Evolutionary conservation across 2,888 invertebrate genomes (phyloP), one percentile per base, ranked within the genome.

Genomic region (Epirrhoe tristata): DNA sequence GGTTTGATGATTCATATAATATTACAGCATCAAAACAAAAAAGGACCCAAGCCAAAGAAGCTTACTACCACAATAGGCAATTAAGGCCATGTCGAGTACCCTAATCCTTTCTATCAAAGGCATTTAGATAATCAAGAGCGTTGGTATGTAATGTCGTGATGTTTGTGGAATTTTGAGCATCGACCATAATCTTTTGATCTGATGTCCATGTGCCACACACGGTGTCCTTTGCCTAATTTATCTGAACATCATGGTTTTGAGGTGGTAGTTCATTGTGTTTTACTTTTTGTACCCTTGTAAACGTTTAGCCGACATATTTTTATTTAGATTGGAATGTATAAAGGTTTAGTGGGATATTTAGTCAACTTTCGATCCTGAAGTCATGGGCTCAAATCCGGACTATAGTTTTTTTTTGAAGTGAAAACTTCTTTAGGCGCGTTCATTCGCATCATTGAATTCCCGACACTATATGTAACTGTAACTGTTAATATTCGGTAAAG

Each of bases 181-280:
- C 36, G 64, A 46, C 79, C 80, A 83, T 92, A 90, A 92, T 92
- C 92, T 86, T 87, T 82, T 77, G 83, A 91, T 91, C 93, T 86
- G 84, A 81, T 83, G 83, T 81, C 86, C 86, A 81, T 87, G 85
- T 86, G 60, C 91, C 93, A 91, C 93, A 93, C 93, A 93, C 93
- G 93, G 77, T 79, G 85, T 85, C 85, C 88, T 87, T 48, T 84
- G 80, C 77, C 77, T 85, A 88, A 91, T 91, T 90, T 89, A 90
- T 86, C 84, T 83, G 71, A 76, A 74, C 78, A 84, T 86, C 82
- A 81, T 76, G 70, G 68, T 74, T 76, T 74, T 75, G 60, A 74
- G 73, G 78, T 77, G 77, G 76, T 74, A 72, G 73, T 78, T 74
- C 75, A 78, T 79, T 80, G 81, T 79, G 71, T 63, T 24, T 64